phyloP scores from a whole-genome alignment of 64 coral and sea anemone species.

The Actinia equina region DNA sequence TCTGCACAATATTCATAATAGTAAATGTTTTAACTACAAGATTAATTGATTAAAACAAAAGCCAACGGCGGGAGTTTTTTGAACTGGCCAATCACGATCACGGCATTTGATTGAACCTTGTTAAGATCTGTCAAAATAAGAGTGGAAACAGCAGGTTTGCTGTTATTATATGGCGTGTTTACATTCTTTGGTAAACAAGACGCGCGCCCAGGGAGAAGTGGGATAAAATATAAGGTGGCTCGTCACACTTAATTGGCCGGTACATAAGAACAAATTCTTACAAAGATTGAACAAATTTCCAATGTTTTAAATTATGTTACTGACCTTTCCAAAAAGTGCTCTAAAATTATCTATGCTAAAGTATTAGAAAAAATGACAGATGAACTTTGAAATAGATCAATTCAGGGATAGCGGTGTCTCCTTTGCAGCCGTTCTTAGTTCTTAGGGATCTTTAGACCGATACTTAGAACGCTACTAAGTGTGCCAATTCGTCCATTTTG shows the following conservation, averaged over 20 bases:
- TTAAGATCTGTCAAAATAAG: slow-evolving; percentile 22
- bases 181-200: slow-evolving; percentile 29
- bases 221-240: background rate
- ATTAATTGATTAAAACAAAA: background rate
- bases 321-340: too few species aligned
- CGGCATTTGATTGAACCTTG: background rate
- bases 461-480: too few species aligned
- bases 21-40: background rate
- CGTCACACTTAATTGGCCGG: background rate
- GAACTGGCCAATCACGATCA: background rate
- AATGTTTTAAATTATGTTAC: too few species aligned
- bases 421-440: too few species aligned
- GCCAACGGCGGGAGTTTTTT: background rate
- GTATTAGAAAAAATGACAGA: too few species aligned
- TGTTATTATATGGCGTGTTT: slow-evolving; percentile 2
- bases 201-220: background rate
- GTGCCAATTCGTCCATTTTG: too few species aligned
- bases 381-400: too few species aligned
- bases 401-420: too few species aligned
- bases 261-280: too few species aligned
- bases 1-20: background rate
- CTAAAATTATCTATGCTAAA: too few species aligned
- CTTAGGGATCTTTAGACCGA: too few species aligned
- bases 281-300: too few species aligned
- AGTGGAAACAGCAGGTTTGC: background rate